Evolutionary conservation across 2,888 invertebrate genomes (phyloP).

Genomic region (Blastobasis adustella): DNA sequence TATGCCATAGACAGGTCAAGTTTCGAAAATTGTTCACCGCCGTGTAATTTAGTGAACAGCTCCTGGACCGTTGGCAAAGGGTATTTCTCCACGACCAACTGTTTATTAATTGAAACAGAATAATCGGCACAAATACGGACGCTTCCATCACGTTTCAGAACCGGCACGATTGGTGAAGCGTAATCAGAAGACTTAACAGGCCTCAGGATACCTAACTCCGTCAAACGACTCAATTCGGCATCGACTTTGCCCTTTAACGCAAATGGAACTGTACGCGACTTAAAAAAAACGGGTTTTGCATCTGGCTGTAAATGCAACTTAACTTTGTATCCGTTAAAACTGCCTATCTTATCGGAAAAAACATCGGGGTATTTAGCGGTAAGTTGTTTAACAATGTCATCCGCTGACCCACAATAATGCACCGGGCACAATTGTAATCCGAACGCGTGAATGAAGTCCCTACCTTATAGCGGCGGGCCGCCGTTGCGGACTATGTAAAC

Average conservation of each 20-base stretch:
- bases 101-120: slow-evolving; percentile 16
- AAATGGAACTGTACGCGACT: neutral
- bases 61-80: slow-evolving; percentile 15
- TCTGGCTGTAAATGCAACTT: neutral
- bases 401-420: too few species aligned
- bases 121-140: slow-evolving; percentile 17
- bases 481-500: too few species aligned
- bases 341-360: neutral
- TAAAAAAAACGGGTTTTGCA: neutral
- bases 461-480: too few species aligned
- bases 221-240: neutral
- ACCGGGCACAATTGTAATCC: too few species aligned
- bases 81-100: slow-evolving; percentile 16
- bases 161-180: neutral
- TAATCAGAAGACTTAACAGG: neutral
- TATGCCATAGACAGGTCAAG: slow-evolving; percentile 16
- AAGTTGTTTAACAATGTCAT: too few species aligned
- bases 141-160: slow-evolving; percentile 6
- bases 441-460: too few species aligned
- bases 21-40: slow-evolving; percentile 12
- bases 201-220: neutral
- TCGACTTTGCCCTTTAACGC: neutral
- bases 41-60: slow-evolving; percentile 16
- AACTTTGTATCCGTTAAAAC: slow-evolving; percentile 4
- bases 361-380: too few species aligned